Base-by-base conservation (phyloP, 1,140 invertebrate genomes). In the Drosophila nigrodunni region DNA sequence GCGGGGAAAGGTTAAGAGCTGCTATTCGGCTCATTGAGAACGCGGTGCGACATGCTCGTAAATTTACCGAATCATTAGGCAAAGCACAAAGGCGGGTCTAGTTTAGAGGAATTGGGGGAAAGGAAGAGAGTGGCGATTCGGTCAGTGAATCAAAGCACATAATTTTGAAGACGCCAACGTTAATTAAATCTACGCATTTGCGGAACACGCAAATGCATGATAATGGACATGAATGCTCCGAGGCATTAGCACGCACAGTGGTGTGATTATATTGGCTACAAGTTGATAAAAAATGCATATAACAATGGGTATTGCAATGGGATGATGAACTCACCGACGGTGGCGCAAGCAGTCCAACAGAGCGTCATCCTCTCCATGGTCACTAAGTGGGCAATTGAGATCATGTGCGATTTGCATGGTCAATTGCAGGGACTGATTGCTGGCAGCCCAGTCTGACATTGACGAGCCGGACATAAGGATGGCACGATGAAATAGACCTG, bases 381-480 rank as follows among this genome's bases (percentile, higher is more conserved):
- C 77, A 5, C 91, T 91, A 55, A 94, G 93, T n/a, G 94, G 95
- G 90, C 98, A 98, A 82, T 97, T 96, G 1, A 98, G 93, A 54
- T 94, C 95, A 78, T 95, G 94, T 0, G 97, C 96, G 7, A 98
- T 95, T 94, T 97, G 96, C 83, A 96, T 94, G 1, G 96, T 97
- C 68, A 96, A 96, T 82, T 96, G 95, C 1, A 95, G 89, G 0
- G 97, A 96, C 76, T 97, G 96, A 83, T 95, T 95, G 3, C 96
- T 97, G 82, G 98, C 94, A 0, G 98, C 97, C 96, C 97, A 98
- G 75, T 97, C 96, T 58, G 96, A 96, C 47, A 99, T 92, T 0
- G 98, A 98, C 3, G 98, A 97, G 0, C 98, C 98, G 35, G 97
- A 97, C 96, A 99, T 98, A 8, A 99, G 93, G 67, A 99, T 97